Evolutionary conservation across 2,888 invertebrate species (phyloP).

Genomic region (Oscheius myriophilus): DNA sequence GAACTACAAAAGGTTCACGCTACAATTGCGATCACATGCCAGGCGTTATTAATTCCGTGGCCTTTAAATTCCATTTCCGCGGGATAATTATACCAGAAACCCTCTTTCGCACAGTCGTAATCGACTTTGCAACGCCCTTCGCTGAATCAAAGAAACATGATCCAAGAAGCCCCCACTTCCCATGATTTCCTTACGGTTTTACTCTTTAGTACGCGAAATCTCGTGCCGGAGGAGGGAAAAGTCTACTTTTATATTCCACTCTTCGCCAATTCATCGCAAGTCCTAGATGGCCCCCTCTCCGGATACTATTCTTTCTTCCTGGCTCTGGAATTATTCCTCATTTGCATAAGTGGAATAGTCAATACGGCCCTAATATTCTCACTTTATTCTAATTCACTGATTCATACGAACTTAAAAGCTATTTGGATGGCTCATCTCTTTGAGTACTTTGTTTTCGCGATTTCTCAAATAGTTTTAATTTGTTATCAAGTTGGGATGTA

Average conservation of each 20-base stretch:
- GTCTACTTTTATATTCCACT: constrained; percentile 22
- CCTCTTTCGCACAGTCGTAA: too few relatives aligned
- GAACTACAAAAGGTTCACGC: too few relatives aligned
- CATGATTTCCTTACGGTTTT: neutral
- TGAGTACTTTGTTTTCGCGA: constrained; percentile 24
- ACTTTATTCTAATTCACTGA: constrained; percentile 10
- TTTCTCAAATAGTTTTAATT: constrained; percentile 16
- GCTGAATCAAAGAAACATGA: too few relatives aligned
- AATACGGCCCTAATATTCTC: constrained; percentile 23
- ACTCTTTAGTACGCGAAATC: constrained; percentile 21
- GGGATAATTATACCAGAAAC: too few relatives aligned
- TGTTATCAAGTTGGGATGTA: constrained; percentile 27
- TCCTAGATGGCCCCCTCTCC: neutral
- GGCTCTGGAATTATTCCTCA: constrained; percentile 24
- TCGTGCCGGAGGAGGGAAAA: constrained; percentile 8
- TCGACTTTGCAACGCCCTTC: too few relatives aligned
- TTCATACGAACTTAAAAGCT: constrained; percentile 27
- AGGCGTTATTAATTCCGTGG: too few relatives aligned
- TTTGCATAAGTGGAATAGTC: constrained; percentile 19
- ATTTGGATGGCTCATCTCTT: constrained; percentile 31
- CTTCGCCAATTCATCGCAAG: constrained; percentile 19
- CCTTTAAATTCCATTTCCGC: too few relatives aligned
- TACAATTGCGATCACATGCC: too few relatives aligned
- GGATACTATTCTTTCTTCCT: constrained; percentile 21
- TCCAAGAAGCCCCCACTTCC: too few relatives aligned